Evolutionary conservation across 1,140 invertebrate genomes (phyloP).

Genomic region (Ceratoteleas bidentatus): DNA sequence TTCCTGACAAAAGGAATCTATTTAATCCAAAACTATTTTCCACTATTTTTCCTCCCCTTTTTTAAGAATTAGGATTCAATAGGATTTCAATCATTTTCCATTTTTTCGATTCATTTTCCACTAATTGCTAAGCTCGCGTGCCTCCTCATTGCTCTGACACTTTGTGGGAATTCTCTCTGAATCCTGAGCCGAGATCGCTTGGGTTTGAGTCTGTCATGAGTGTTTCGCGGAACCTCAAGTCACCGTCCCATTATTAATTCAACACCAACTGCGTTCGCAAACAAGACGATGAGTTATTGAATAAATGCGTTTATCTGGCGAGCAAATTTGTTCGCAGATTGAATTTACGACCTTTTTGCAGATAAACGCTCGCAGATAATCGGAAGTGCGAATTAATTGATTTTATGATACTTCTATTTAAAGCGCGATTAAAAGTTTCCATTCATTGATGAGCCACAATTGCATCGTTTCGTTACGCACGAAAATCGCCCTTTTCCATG

Average conservation of each 20-base stretch:
- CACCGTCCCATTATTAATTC: slow-evolving; percentile 49
- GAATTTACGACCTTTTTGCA: slow-evolving; percentile 57
- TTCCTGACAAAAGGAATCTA: too few relatives aligned
- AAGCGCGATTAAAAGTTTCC: slow-evolving; percentile 38
- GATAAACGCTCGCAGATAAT: slow-evolving; percentile 56
- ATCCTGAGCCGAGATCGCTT: background rate
- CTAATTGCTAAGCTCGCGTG: too few relatives aligned
- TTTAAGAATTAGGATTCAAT: too few relatives aligned
- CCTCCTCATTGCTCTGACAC: too few relatives aligned
- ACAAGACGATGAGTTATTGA: slow-evolving; percentile 52
- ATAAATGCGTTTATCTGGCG: slow-evolving; percentile 55
- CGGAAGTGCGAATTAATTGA: slow-evolving; percentile 61
- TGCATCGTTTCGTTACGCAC: too few relatives aligned
- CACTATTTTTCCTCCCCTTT: too few relatives aligned
- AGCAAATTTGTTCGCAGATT: slow-evolving; percentile 57
- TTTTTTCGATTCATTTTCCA: too few relatives aligned
- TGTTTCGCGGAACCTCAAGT: slow-evolving; percentile 38
- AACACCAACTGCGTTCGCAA: slow-evolving; percentile 45
- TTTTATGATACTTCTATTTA: slow-evolving; percentile 48
- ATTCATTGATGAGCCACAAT: slow-evolving; percentile 13
- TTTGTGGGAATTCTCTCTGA: too few relatives aligned
- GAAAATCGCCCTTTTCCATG: too few relatives aligned
- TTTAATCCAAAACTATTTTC: too few relatives aligned
- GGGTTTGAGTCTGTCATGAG: slow-evolving; percentile 16
- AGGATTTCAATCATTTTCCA: too few relatives aligned